Evolutionary conservation across 92 coral and sea anemone genomes (phyloP).

Genomic region (Meandrina meandrites): DNA sequence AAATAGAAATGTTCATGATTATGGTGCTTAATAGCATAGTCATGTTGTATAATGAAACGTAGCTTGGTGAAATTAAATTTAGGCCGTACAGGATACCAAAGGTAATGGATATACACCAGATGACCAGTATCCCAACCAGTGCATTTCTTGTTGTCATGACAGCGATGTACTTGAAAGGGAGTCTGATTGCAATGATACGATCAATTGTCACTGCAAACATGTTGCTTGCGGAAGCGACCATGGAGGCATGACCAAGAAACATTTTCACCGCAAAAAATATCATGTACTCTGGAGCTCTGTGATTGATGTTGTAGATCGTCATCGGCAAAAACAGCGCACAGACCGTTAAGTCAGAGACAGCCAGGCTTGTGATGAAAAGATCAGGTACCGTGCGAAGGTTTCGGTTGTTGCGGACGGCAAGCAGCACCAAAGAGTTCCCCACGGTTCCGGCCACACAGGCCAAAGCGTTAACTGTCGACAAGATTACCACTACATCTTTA

Average conservation of each 20-base stretch:
- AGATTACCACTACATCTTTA: not conserved
- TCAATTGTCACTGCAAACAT: constrained; percentile 74
- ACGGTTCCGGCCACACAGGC: constrained; percentile 41
- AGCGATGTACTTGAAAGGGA: constrained; percentile 46
- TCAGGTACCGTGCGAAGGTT: constrained; percentile 60
- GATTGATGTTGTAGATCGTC: constrained; percentile 22
- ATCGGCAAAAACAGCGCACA: constrained; percentile 44
- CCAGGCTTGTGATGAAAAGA: constrained; percentile 73
- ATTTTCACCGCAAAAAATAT: not conserved
- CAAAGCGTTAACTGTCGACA: not conserved
- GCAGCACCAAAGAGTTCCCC: constrained; percentile 56
- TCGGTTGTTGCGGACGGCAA: constrained; percentile 34
- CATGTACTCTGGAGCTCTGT: not conserved
- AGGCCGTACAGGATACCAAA: constrained; percentile 10
- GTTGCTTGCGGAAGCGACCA: constrained; percentile 67
- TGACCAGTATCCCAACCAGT: constrained; percentile 3
- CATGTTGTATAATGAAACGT: constrained; percentile 2
- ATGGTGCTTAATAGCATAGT: constrained; percentile 35
- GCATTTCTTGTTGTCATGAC: constrained; percentile 36
- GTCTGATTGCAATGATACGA: constrained; percentile 51
- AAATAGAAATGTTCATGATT: constrained; percentile 45
- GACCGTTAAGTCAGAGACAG: constrained; percentile 64
- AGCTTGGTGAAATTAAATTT: not conserved
- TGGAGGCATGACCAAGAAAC: constrained; percentile 53
- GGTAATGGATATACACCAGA: constrained; percentile 43